Evolutionary conservation across 2,888 invertebrate species (phyloP).

Genomic region (Plusia festucae): DNA sequence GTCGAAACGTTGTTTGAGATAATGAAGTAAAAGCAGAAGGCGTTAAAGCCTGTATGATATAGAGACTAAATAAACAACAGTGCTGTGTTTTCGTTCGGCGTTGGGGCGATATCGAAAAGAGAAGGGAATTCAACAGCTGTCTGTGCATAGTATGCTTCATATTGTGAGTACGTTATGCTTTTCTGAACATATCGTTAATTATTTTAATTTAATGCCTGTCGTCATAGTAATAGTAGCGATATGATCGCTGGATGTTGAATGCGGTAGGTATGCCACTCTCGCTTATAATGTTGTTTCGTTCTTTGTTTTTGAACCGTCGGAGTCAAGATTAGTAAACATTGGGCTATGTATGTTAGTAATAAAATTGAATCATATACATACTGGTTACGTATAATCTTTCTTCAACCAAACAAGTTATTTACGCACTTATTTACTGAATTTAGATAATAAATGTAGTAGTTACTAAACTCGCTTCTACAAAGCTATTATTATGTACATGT

Average conservation of each 20-base stretch:
- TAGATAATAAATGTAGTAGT: too few relatives aligned
- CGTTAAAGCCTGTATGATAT: constrained; percentile 44
- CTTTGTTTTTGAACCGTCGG: constrained; percentile 38
- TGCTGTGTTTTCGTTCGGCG: constrained; percentile 82
- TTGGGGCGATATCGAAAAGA: constrained; percentile 68
- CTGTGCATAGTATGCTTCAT: constrained; percentile 85
- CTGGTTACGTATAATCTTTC: background rate
- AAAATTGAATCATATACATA: constrained; percentile 10
- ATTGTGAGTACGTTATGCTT: constrained; percentile 77
- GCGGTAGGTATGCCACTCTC: background rate
- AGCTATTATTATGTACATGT: too few relatives aligned
- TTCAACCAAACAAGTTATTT: background rate
- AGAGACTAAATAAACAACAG: constrained; percentile 72
- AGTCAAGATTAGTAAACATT: constrained; percentile 36
- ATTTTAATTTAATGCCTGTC: constrained; percentile 8
- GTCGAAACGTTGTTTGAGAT: constrained; percentile 45
- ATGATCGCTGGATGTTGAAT: background rate
- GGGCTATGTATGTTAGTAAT: constrained; percentile 1
- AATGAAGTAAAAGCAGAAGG: constrained; percentile 48
- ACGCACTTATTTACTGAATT: background rate
- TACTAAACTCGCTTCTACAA: too few relatives aligned
- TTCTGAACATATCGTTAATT: constrained; percentile 26
- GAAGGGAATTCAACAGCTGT: constrained; percentile 80
- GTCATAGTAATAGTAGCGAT: constrained; percentile 4
- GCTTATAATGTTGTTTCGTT: constrained; percentile 7